Percentiles rank a stretch among this genome's conserved stretches.
Evolutionary conservation across 2,797 vertebrate genomes (phyloP).

Genomic region (Etheostoma perlongum): DNA sequence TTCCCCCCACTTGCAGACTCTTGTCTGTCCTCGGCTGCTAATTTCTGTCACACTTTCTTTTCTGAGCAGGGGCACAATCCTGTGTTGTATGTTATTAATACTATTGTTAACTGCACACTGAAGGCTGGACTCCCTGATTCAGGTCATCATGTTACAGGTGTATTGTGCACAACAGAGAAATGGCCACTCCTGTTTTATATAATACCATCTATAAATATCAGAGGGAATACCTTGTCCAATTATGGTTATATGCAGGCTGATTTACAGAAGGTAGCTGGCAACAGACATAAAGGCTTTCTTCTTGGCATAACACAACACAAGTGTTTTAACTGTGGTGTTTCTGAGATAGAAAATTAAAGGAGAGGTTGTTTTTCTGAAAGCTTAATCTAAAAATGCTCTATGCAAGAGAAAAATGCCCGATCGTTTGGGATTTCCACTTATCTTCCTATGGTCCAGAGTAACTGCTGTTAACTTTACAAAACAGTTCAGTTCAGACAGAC

Average conservation of each 20-base stretch:
- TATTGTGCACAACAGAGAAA: slow-evolving; percentile 74
- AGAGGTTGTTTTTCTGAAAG: not conserved
- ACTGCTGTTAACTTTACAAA: slow-evolving; percentile 6
- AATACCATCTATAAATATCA: slow-evolving; percentile 77
- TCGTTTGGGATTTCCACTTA: not conserved
- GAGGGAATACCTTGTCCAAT: slow-evolving; percentile 66
- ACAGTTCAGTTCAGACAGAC: not conserved
- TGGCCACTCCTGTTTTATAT: slow-evolving; percentile 71
- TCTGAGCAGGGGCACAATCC: slow-evolving; percentile 47
- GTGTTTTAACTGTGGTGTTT: slow-evolving; percentile 9
- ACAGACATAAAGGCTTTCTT: slow-evolving; percentile 28
- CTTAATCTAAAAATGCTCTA: not conserved
- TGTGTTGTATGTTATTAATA: slow-evolving; percentile 80
- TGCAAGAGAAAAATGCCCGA: not conserved
- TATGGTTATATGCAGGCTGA: slow-evolving; percentile 64
- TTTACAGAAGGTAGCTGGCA: slow-evolving; percentile 39
- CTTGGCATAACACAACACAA: slow-evolving; percentile 6
- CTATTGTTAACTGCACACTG: slow-evolving; percentile 81
- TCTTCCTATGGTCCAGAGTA: not conserved
- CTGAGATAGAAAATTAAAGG: not conserved
- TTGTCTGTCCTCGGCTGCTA: slow-evolving; percentile 77
- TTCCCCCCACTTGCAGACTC: slow-evolving; percentile 73
- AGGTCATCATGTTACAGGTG: slow-evolving; percentile 81
- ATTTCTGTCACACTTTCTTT: slow-evolving; percentile 85
- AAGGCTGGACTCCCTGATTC: slow-evolving; percentile 68